A percentile compares a stretch with the other conserved stretches of the same genome.
Evolutionary conservation across 1,140 invertebrate species (phyloP).

Genomic region (Saxidomus purpurata): DNA sequence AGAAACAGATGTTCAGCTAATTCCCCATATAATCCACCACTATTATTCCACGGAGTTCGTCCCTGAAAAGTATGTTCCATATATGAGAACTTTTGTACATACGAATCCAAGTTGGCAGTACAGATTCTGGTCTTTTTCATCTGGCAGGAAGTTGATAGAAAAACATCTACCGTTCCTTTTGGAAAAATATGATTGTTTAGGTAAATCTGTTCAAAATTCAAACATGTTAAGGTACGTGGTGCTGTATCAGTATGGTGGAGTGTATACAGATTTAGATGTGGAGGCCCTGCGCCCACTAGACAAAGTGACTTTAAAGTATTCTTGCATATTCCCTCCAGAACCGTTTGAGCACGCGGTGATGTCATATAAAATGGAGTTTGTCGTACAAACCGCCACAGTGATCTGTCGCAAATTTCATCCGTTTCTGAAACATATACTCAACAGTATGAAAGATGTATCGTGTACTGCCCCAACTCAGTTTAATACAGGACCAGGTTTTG

Average conservation of each 20-base stretch:
- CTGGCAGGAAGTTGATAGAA: background rate
- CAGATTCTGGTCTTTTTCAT: background rate
- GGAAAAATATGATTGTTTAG: background rate
- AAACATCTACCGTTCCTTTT: background rate
- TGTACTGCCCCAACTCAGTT: slow-evolving; percentile 6
- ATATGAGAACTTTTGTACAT: background rate
- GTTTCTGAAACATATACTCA: slow-evolving; percentile 74
- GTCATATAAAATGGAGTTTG: slow-evolving; percentile 68
- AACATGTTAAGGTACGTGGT: slow-evolving; percentile 79
- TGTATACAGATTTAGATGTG: slow-evolving; percentile 81
- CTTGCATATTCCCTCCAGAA: slow-evolving; percentile 79
- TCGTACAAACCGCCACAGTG: slow-evolving; percentile 79
- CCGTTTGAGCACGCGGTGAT: slow-evolving; percentile 76
- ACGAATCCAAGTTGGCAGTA: slow-evolving; percentile 6
- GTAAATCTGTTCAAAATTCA: slow-evolving; percentile 31
- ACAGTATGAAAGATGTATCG: slow-evolving; percentile 51
- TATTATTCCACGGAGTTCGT: slow-evolving; percentile 72
- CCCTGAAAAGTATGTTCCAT: background rate
- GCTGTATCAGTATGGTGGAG: slow-evolving; percentile 78
- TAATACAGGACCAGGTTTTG: background rate
- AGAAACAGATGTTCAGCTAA: slow-evolving; percentile 44
- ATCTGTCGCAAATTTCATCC: slow-evolving; percentile 76
- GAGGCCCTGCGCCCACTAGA: slow-evolving; percentile 73
- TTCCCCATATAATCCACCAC: slow-evolving; percentile 82
- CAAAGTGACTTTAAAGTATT: slow-evolving; percentile 69